A percentile compares a stretch with the other conserved stretches of the same genome.
Conservation (phyloP, 2,113 vertebrate genomes). For the Mesoclemmys tuberculata region DNA sequence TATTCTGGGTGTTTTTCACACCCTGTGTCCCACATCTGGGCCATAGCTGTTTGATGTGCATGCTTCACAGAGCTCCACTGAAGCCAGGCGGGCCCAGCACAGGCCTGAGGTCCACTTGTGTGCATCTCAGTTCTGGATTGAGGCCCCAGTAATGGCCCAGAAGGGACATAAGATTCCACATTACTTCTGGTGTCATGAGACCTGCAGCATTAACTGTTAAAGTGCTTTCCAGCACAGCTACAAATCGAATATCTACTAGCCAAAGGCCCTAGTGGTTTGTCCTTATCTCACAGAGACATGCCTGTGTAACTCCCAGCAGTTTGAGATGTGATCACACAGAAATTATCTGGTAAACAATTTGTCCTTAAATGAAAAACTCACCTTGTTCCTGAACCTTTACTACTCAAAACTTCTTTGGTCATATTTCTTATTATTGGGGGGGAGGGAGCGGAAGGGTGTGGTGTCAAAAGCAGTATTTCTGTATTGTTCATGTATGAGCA, state of each 20-base stretch:
- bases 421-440: too few relatives aligned
- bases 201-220: neutral
- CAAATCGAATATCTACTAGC: neutral
- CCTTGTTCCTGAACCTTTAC: too few relatives aligned
- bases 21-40: neutral
- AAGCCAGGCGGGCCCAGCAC: neutral
- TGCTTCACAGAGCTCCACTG: neutral
- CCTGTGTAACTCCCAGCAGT: neutral
- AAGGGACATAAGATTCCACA: neutral
- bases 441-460: too few relatives aligned
- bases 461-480: neutral
- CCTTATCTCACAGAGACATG: neutral
- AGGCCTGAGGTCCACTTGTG: neutral
- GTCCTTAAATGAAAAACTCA: neutral
- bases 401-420: too few relatives aligned
- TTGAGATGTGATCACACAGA: neutral
- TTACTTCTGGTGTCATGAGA: neutral
- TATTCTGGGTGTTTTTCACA: neutral
- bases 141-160: neutral
- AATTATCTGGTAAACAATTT: neutral
- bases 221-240: neutral
- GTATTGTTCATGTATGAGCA: neutral
- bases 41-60: neutral
- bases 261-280: neutral
- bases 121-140: neutral